These are phyloP conservation scores for Bovichtus diacanthus DNA, from an alignment of 2,797 vertebrate species.

Conservation along the genomic window DNA sequence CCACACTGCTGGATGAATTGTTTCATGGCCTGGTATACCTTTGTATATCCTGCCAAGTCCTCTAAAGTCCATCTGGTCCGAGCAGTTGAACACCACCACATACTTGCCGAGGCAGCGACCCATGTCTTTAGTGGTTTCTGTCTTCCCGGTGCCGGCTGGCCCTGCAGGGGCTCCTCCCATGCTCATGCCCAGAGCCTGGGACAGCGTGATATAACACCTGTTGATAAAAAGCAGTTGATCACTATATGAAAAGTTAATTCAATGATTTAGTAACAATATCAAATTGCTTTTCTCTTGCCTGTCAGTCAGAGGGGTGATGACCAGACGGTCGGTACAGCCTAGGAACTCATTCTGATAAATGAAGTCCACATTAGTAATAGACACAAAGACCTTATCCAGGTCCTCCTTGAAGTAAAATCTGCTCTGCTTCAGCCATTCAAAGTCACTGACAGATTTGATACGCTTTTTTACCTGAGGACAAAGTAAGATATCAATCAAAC, in stretches of 20 bases:
- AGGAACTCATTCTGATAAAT: slow-evolving; percentile 94
- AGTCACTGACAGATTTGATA: slow-evolving; percentile 89
- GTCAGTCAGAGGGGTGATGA: slow-evolving; percentile 92
- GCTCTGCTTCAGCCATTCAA: slow-evolving; percentile 96
- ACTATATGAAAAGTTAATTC: not conserved
- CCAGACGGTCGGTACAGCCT: slow-evolving; percentile 94
- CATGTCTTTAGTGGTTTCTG: slow-evolving; percentile 92
- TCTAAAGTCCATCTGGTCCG: slow-evolving; percentile 94
- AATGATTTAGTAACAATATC: not conserved
- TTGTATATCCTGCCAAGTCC: slow-evolving; percentile 92
- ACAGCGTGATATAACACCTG: slow-evolving; percentile 92
- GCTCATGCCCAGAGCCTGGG: slow-evolving; percentile 91
- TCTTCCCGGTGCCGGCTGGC: slow-evolving; percentile 82
- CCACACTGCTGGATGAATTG: not conserved
- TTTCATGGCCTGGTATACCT: slow-evolving; percentile 73
- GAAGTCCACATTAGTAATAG: slow-evolving; percentile 92
- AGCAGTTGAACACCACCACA: slow-evolving; percentile 93
- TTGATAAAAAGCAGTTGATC: slow-evolving; percentile 32
- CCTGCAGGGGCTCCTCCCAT: slow-evolving; percentile 92
- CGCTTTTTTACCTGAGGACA: slow-evolving; percentile 74
- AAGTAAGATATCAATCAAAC: slow-evolving; percentile 1
- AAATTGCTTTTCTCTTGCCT: slow-evolving; percentile 75
- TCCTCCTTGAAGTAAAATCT: slow-evolving; percentile 92
- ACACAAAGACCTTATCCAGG: slow-evolving; percentile 88
- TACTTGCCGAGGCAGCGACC: slow-evolving; percentile 91